Conservation (phyloP, 2,113 vertebrate genomes). For the Zootoca vivipara region DNA sequence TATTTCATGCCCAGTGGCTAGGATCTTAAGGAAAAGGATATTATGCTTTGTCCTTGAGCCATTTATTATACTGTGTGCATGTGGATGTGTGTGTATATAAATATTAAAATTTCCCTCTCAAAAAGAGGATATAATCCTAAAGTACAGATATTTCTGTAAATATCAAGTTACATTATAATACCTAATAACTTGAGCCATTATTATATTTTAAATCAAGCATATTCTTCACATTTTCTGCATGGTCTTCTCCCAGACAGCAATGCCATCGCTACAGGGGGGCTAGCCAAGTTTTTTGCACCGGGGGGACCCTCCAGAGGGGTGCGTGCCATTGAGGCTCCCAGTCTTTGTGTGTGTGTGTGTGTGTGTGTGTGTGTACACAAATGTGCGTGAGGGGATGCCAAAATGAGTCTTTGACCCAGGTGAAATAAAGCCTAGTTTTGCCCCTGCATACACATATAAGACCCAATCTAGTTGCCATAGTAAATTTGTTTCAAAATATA, state of each 20-base stretch:
- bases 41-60: background rate
- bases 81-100: no score
- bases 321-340: no score
- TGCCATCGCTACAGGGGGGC: no score
- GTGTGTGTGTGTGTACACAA: background rate
- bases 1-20: background rate
- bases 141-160: background rate
- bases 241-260: no score
- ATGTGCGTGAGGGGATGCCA: no score
- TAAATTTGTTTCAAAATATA: no score
- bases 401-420: no score
- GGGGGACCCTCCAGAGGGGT: no score
- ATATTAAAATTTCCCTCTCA: background rate
- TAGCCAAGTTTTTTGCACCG: no score
- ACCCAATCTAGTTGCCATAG: no score
- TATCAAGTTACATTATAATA: background rate
- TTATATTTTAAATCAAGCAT: background rate
- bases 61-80: background rate
- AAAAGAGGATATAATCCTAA: background rate
- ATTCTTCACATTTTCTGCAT: background rate
- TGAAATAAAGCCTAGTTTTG: no score
- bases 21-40: background rate
- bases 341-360: background rate
- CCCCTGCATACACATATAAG: no score
- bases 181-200: background rate